Base-by-base conservation (phyloP, 1,140 invertebrate genomes). In the Zaprionus inermis region DNA sequence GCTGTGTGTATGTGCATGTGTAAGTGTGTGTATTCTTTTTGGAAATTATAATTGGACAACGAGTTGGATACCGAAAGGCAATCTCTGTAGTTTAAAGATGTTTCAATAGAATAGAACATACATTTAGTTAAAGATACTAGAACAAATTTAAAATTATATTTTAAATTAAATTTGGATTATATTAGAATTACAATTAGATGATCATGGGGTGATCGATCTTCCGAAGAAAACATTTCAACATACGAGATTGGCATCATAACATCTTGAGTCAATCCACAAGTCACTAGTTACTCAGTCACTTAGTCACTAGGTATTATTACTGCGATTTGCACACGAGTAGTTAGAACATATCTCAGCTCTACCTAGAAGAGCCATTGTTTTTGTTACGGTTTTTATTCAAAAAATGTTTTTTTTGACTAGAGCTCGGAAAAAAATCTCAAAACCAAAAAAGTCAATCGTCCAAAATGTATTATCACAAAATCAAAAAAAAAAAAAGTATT, bases 321-420 rank as follows among this genome's bases (percentile, higher is more conserved):
- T 11, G 3, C 16, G 44, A 5, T 49, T 22, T 49, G 44, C 44
- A 49, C 44, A 18, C 44, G 44, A 20, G 44, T 49, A 49, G 44
- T 22, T 49, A 1, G 10, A 49, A 22, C 10, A 1, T 22, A 49
- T 12, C 64, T 67, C 46, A 68, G 54, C 64, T 49, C n/a, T n/a
- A n/a, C 54, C 36, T 3, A 67, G 55, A 44, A 67, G 46, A 56
- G 70, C n/a, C 28, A 67, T 65, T 57, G 41, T 57, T 72, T 72
- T 68, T 72, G 70, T 54, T 58, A 52, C 30, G 14, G 59, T 60
- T 66, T 66, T 12, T 20, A 11, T 55, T 70, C n/a, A 22, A 16
- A 55, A 2, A 5, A 4, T 28, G 3, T 28, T 28, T 2, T 28
- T 88, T 88, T 89, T 88, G 84, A 89, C 52, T 88, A 89, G 83